Evolutionary conservation across 2,888 invertebrate species (phyloP).

Genomic region (Leucophenga maculata): DNA sequence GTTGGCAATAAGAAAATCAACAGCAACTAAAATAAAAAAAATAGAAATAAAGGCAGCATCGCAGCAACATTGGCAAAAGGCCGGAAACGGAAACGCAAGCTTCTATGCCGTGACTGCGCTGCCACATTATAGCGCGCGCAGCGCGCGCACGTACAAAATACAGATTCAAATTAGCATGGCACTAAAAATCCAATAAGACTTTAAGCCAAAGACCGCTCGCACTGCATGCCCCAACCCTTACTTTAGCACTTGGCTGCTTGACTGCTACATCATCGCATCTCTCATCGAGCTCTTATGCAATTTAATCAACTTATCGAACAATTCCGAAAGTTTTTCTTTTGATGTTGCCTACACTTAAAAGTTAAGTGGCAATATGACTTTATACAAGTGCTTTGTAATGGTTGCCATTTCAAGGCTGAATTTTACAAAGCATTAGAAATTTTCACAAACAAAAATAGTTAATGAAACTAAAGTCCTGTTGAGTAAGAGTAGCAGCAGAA

Average conservation of each 20-base stretch:
- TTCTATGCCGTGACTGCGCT: neutral
- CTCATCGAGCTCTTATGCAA: constrained; percentile 51
- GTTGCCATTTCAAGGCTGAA: too few relatives aligned
- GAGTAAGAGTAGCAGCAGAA: too few relatives aligned
- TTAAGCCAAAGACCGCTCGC: constrained; percentile 23
- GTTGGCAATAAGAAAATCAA: neutral
- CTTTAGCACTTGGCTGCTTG: neutral
- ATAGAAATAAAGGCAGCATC: constrained; percentile 32
- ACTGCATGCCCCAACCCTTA: constrained; percentile 8
- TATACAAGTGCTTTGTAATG: too few relatives aligned
- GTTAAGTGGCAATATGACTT: too few relatives aligned
- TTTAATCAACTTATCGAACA: constrained; percentile 62
- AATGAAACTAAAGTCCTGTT: too few relatives aligned
- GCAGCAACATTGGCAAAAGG: constrained; percentile 52
- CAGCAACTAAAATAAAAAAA: neutral
- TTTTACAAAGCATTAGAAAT: too few relatives aligned
- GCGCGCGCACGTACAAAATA: constrained; percentile 47
- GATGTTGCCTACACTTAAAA: neutral
- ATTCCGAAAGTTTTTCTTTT: constrained; percentile 44
- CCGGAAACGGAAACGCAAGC: constrained; percentile 6
- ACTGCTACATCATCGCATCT: constrained; percentile 33
- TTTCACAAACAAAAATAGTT: too few relatives aligned
- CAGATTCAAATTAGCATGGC: constrained; percentile 61
- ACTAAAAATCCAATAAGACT: constrained; percentile 58
- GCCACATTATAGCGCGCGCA: neutral